Percentiles rank a stretch among this genome's conserved stretches.
These are phyloP conservation scores for Lapara coniferarum DNA, from an alignment of 2,888 invertebrate species.

Conservation along the genomic window DNA sequence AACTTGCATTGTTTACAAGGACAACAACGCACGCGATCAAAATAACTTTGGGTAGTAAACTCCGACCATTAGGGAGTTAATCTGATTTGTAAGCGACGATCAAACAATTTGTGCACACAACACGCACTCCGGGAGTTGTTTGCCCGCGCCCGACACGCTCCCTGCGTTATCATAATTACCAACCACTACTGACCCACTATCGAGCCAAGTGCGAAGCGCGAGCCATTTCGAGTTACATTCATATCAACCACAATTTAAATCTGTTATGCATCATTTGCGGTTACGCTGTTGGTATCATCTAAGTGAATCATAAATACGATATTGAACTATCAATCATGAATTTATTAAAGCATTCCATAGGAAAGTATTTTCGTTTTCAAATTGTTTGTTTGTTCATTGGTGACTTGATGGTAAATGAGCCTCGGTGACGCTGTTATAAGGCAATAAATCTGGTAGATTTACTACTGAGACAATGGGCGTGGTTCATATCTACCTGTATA, in stretches of 20 bases:
- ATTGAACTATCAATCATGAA: neutral
- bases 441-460: too few species aligned
- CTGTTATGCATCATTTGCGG: neutral
- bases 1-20: conserved; percentile 15
- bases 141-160: conserved; percentile 31
- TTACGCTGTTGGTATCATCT: neutral
- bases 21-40: conserved; percentile 31
- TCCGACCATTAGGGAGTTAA: conserved; percentile 42
- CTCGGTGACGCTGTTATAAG: too few species aligned
- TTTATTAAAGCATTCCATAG: neutral
- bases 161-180: conserved; percentile 43
- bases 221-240: conserved; percentile 12
- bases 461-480: too few species aligned
- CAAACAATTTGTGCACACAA: conserved; percentile 44
- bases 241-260: conserved; percentile 21
- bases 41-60: conserved; percentile 36
- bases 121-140: conserved; percentile 39
- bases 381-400: neutral
- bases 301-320: neutral
- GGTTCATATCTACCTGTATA: too few species aligned
- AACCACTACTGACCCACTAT: conserved; percentile 10
- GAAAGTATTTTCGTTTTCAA: neutral
- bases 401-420: too few species aligned
- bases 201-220: neutral
- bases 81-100: conserved; percentile 44